These are phyloP conservation scores for Tokudaia muenninki DNA, from an alignment of 2,797 vertebrate species.

Conservation along the genomic window DNA sequence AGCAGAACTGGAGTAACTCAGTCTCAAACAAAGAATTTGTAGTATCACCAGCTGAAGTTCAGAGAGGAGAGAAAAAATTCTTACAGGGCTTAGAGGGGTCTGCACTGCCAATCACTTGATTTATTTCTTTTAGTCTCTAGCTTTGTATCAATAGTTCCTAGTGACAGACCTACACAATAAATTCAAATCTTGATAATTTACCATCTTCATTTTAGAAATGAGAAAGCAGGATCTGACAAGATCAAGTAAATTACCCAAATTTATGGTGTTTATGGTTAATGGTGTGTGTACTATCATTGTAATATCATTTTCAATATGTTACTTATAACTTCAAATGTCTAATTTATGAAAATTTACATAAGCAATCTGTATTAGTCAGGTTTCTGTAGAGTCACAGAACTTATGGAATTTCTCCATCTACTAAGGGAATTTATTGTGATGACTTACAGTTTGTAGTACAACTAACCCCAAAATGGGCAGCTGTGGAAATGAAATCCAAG, in stretches of 20 bases:
- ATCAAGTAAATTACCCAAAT: neutral
- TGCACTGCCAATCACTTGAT: rapidly evolving
- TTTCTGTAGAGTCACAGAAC: neutral
- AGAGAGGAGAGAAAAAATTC: neutral
- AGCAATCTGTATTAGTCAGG: neutral
- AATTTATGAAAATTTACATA: neutral
- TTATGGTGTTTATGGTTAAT: neutral
- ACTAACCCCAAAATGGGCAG: neutral
- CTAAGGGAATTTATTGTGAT: neutral
- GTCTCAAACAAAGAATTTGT: neutral
- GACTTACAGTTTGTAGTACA: neutral
- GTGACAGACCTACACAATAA: neutral
- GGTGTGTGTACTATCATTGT: neutral
- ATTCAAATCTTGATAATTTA: neutral
- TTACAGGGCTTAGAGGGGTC: neutral
- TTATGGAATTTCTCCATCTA: neutral
- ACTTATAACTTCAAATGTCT: neutral
- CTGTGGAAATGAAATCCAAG: neutral
- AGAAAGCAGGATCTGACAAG: neutral
- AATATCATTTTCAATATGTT: neutral
- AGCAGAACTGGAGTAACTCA: rapidly evolving
- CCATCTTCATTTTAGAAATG: neutral
- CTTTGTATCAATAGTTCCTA: neutral
- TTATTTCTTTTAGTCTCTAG: neutral
- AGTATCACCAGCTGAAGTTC: neutral